Evolutionary conservation across 2,888 invertebrate species (phyloP).

Genomic region (Atethmia centrago): DNA sequence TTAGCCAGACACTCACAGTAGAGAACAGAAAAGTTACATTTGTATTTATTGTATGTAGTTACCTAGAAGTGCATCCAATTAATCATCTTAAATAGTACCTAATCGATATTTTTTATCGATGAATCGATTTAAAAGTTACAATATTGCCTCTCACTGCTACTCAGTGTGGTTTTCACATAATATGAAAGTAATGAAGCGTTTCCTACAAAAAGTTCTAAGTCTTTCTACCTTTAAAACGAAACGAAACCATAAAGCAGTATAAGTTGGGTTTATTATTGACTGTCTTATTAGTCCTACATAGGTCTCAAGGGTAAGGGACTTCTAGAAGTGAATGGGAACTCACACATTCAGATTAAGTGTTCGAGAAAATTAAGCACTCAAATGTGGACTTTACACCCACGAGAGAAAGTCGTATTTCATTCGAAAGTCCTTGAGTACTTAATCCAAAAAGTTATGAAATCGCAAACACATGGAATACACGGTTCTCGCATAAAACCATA

Average conservation of each 20-base stretch:
- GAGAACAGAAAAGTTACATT: background rate
- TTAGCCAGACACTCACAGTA: conserved; percentile 26
- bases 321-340: conserved; percentile 77
- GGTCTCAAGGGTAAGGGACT: conserved; percentile 56
- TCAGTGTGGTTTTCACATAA: conserved; percentile 69
- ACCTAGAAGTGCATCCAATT: conserved; percentile 15
- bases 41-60: background rate
- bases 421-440: conserved; percentile 61
- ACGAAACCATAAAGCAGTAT: fast-evolving
- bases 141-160: conserved; percentile 47
- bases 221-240: conserved; percentile 1
- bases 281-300: conserved; percentile 40
- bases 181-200: conserved; percentile 71
- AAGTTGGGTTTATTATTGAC: conserved; percentile 38
- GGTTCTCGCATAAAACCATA: conserved; percentile 45
- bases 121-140: conserved; percentile 32
- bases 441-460: conserved; percentile 70
- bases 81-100: background rate
- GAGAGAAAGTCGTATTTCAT: conserved; percentile 51
- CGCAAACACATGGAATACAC: conserved; percentile 66
- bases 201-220: conserved; percentile 41
- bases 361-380: conserved; percentile 24
- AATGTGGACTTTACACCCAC: conserved; percentile 28
- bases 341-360: conserved; percentile 68
- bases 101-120: conserved; percentile 52